Percentiles rank a stretch among this genome's conserved stretches.
Conservation (phyloP, 2,888 invertebrate genomes). For the Hydropsyche betteni region DNA sequence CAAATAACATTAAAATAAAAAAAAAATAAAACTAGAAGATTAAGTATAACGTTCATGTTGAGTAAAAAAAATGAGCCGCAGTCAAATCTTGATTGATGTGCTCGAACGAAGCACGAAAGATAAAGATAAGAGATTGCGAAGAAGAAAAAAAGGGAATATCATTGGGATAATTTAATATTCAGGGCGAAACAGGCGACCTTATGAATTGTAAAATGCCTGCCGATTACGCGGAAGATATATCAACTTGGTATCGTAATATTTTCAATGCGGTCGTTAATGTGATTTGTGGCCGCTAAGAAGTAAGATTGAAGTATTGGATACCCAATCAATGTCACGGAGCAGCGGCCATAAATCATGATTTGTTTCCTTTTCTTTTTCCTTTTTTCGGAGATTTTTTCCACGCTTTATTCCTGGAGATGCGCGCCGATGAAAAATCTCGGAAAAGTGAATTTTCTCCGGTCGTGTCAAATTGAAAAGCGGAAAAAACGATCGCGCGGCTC, state of each 20-base stretch:
- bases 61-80: not conserved
- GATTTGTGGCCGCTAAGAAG: slow-evolving; percentile 45
- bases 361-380: slow-evolving; percentile 39
- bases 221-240: not conserved
- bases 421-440: slow-evolving; percentile 1
- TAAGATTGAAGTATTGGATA: slow-evolving; percentile 38
- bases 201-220: slow-evolving; percentile 12
- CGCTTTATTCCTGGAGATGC: not conserved
- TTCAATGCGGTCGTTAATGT: slow-evolving; percentile 48
- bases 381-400: slow-evolving; percentile 8
- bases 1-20: too few relatives aligned
- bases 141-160: slow-evolving; percentile 18
- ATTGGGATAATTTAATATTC: slow-evolving; percentile 18
- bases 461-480: slow-evolving; percentile 20
- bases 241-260: slow-evolving; percentile 43
- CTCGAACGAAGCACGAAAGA: not conserved
- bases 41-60: not conserved
- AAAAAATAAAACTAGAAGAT: slow-evolving; percentile 3
- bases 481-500: too few relatives aligned
- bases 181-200: not conserved
- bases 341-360: slow-evolving; percentile 47
- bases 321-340: slow-evolving; percentile 45
- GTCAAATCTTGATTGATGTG: slow-evolving; percentile 23
- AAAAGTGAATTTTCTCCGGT: slow-evolving; percentile 12
- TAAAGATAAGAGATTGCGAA: not conserved